A percentile compares a stretch with the other conserved stretches of the same genome.
These are phyloP conservation scores for Tangara arthus DNA, from an alignment of 2,797 vertebrate genomes.

Conservation along the genomic window DNA sequence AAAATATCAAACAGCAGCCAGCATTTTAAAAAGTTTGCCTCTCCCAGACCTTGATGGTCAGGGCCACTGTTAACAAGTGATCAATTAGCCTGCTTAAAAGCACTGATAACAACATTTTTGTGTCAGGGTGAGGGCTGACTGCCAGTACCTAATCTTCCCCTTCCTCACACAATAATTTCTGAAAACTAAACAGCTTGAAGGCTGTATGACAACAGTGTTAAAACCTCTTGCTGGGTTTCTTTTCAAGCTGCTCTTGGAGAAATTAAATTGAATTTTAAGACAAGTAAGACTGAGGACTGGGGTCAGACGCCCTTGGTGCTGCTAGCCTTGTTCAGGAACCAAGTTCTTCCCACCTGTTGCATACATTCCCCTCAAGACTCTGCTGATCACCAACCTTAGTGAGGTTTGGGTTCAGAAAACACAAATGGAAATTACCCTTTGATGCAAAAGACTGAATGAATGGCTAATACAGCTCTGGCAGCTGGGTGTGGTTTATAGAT, in stretches of 20 bases:
- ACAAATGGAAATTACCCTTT: neutral
- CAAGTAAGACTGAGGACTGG: neutral
- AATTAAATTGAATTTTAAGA: neutral
- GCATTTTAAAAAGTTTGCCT: slow-evolving; percentile 39
- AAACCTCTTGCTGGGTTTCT: neutral
- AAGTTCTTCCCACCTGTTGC: neutral
- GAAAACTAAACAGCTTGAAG: neutral
- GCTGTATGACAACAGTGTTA: neutral
- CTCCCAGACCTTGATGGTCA: slow-evolving; percentile 27
- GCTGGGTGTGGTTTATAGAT: neutral
- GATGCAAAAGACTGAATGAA: neutral
- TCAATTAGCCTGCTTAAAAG: slow-evolving; percentile 54
- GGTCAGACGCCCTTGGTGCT: neutral
- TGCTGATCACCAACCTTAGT: neutral
- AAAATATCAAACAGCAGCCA: slow-evolving; percentile 28
- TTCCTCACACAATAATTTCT: neutral
- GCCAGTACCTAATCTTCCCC: slow-evolving; percentile 2
- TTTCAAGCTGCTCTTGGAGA: neutral
- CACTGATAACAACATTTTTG: slow-evolving; percentile 53
- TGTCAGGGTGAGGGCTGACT: neutral
- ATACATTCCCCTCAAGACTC: rapidly evolving
- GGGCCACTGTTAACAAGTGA: slow-evolving; percentile 41
- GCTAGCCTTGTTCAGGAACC: rapidly evolving
- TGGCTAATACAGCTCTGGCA: neutral
- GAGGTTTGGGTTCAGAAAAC: neutral